These are phyloP conservation scores for Esperia sulphurella DNA, from an alignment of 2,888 invertebrate species.

Conservation along the genomic window DNA sequence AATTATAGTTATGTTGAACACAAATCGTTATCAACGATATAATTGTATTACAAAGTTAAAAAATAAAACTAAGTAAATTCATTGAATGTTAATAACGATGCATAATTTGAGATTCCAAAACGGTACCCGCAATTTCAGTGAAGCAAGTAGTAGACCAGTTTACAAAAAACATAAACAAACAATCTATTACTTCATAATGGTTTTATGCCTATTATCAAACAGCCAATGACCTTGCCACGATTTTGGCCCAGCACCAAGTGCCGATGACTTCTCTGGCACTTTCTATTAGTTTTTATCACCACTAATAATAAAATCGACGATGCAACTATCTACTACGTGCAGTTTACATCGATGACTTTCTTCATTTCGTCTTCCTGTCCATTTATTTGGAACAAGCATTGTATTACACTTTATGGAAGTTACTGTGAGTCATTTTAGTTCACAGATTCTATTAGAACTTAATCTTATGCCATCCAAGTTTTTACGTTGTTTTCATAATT, in stretches of 20 bases:
- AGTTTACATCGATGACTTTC: constrained; percentile 33
- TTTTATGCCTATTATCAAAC: constrained; percentile 63
- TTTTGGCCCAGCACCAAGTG: constrained; percentile 68
- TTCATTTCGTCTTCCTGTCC: constrained; percentile 3
- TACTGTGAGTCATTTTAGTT: background rate
- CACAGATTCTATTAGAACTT: constrained; percentile 25
- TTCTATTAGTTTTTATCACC: constrained; percentile 63
- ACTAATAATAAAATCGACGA: constrained; percentile 20
- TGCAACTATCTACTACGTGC: constrained; percentile 9
- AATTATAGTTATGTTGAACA: too few species aligned
- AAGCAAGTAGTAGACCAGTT: background rate
- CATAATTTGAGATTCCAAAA: background rate
- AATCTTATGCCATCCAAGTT: constrained; percentile 28
- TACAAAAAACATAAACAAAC: constrained; percentile 69
- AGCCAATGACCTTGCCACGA: constrained; percentile 69
- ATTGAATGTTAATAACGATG: too few species aligned
- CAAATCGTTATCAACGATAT: too few species aligned
- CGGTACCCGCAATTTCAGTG: background rate
- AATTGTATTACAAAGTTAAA: too few species aligned
- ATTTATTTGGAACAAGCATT: background rate
- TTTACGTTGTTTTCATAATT: constrained; percentile 37
- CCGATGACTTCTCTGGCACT: constrained; percentile 69
- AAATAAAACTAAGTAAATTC: too few species aligned
- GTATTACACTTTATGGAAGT: background rate
- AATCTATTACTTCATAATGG: constrained; percentile 56